phyloP scores from a whole-genome alignment of 2,113 vertebrate species.

The Jacana jacana region DNA sequence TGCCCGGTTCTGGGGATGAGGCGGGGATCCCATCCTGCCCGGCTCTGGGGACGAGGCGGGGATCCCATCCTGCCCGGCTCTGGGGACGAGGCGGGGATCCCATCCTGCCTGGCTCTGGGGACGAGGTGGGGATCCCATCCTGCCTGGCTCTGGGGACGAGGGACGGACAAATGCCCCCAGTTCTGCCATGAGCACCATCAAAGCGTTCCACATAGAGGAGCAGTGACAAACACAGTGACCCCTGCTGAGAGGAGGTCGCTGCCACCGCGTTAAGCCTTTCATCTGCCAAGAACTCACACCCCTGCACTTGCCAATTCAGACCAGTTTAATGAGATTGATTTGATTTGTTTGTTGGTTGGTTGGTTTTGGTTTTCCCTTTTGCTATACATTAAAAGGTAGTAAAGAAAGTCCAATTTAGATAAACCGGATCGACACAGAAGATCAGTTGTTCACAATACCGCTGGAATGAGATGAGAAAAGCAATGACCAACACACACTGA shows the following conservation, averaged over 20 bases:
- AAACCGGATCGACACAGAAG: slow-evolving; percentile 38
- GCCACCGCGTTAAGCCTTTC: background rate
- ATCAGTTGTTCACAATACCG: slow-evolving; percentile 48
- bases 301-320: slow-evolving; percentile 60
- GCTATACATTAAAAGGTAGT: slow-evolving; percentile 45
- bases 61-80: slow-evolving; percentile 67
- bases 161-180: slow-evolving; percentile 8
- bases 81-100: slow-evolving; percentile 49
- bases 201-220: slow-evolving; percentile 26
- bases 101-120: slow-evolving; percentile 68
- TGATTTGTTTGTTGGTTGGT: too few species aligned
- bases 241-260: slow-evolving; percentile 9
- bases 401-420: slow-evolving; percentile 59
- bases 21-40: slow-evolving; percentile 71
- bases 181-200: slow-evolving; percentile 33
- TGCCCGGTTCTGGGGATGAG: slow-evolving; percentile 56
- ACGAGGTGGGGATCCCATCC: slow-evolving; percentile 61
- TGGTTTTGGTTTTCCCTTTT: slow-evolving; percentile 28
- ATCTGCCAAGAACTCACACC: slow-evolving; percentile 42
- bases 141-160: slow-evolving; percentile 56
- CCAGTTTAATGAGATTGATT: slow-evolving; percentile 64
- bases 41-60: slow-evolving; percentile 39
- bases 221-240: background rate
- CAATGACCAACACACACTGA: slow-evolving; percentile 39
- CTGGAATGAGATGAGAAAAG: slow-evolving; percentile 41